phyloP scores from a whole-genome alignment of 2,797 vertebrate species.

The Glyptemys insculpta region DNA sequence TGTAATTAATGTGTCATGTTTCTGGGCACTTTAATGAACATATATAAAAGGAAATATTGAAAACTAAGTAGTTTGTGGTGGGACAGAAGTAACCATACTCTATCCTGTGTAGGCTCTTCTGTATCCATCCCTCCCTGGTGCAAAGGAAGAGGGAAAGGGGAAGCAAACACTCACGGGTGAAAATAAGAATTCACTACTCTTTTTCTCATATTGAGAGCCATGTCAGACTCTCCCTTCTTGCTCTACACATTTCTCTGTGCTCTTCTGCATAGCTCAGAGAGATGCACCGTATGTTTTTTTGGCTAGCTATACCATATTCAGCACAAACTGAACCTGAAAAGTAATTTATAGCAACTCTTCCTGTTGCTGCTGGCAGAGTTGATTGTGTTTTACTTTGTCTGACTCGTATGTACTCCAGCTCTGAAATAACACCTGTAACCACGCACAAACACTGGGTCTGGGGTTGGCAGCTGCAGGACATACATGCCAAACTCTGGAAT shows the following conservation, averaged over 20 bases:
- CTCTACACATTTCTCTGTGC: not conserved
- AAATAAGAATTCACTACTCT: not conserved
- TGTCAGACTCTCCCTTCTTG: not conserved
- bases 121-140: not conserved
- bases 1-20: constrained; percentile 36
- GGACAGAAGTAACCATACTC: not conserved
- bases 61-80: constrained; percentile 31
- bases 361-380: constrained; percentile 26
- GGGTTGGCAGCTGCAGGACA: not conserved
- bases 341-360: not conserved
- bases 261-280: not conserved
- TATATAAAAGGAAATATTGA: constrained; percentile 29
- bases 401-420: not conserved
- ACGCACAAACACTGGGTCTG: not conserved
- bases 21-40: not conserved
- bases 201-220: not conserved
- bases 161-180: constrained; percentile 16
- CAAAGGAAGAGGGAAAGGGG: not conserved
- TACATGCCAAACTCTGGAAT: not conserved
- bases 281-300: not conserved
- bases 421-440: constrained; percentile 21
- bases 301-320: not conserved
- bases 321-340: constrained; percentile 3
- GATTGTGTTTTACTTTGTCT: not conserved
- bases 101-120: constrained; percentile 30